phyloP scores from a whole-genome alignment of 2,888 invertebrate genomes.

The Cheilosia variabilis region DNA sequence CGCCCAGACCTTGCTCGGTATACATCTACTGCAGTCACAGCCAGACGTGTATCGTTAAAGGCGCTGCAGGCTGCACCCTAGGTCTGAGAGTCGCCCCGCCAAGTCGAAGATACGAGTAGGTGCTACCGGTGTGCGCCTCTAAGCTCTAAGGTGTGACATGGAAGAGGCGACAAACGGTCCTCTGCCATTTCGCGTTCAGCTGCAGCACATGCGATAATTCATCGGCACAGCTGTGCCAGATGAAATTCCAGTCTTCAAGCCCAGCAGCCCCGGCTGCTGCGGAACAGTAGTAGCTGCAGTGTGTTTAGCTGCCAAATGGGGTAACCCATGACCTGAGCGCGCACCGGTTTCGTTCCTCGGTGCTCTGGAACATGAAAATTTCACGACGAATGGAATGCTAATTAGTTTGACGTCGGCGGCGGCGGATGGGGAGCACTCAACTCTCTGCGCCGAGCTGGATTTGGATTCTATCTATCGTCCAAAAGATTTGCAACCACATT shows the following conservation, averaged over 20 bases:
- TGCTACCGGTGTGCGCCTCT: slow-evolving; percentile 38
- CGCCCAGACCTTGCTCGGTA: slow-evolving; percentile 21
- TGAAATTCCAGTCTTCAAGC: slow-evolving; percentile 57
- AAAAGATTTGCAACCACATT: slow-evolving; percentile 27
- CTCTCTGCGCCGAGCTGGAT: slow-evolving; percentile 1
- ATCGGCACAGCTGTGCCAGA: slow-evolving; percentile 62
- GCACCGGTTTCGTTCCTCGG: slow-evolving; percentile 48
- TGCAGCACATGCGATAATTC: slow-evolving; percentile 48
- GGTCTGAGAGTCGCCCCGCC: slow-evolving; percentile 13
- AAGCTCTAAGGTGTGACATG: slow-evolving; percentile 68
- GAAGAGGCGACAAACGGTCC: slow-evolving; percentile 71
- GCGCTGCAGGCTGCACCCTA: slow-evolving; percentile 7
- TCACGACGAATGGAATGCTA: slow-evolving; percentile 71
- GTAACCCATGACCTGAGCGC: slow-evolving; percentile 72
- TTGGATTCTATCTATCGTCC: slow-evolving; percentile 36
- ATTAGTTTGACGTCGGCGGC: slow-evolving; percentile 71
- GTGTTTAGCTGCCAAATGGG: slow-evolving; percentile 72
- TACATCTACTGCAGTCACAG: slow-evolving; percentile 23
- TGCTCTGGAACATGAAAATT: slow-evolving; percentile 59
- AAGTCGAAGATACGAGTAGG: not conserved
- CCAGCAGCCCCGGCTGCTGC: slow-evolving; percentile 15
- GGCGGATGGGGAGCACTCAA: slow-evolving; percentile 44
- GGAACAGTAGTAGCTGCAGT: slow-evolving; percentile 51
- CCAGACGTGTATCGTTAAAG: not conserved
- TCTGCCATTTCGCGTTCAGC: slow-evolving; percentile 53